phyloP scores from a whole-genome alignment of 2,888 invertebrate genomes.

The Linnaemya tessellans region DNA sequence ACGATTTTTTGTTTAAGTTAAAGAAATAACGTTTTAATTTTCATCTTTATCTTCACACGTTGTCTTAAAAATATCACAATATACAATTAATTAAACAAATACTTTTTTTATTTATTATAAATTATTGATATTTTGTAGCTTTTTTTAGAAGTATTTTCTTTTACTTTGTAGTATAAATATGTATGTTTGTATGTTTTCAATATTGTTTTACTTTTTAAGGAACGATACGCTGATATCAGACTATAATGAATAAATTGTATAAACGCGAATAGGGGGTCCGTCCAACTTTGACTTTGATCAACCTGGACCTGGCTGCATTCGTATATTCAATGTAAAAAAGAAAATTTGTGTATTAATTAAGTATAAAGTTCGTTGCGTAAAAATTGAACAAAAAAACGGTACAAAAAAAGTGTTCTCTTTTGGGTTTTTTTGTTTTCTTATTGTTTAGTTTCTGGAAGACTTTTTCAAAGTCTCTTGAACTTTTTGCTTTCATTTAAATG shows the following conservation, averaged over 20 bases:
- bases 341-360: conserved; percentile 11
- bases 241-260: conserved; percentile 61
- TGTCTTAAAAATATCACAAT: conserved; percentile 67
- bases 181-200: conserved; percentile 41
- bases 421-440: conserved; percentile 32
- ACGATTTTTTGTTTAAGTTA: neutral
- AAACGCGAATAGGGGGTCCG: neutral
- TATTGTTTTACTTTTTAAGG: conserved; percentile 66
- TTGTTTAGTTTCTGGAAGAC: conserved; percentile 77
- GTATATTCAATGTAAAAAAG: conserved; percentile 10
- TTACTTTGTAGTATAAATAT: conserved; percentile 52
- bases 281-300: conserved; percentile 2
- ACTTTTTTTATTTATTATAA: conserved; percentile 42
- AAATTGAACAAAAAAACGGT: conserved; percentile 11
- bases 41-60: neutral
- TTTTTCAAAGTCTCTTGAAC: conserved; percentile 71
- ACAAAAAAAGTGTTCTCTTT: conserved; percentile 20
- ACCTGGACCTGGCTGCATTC: neutral
- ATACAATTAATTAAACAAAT: conserved; percentile 48
- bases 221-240: conserved; percentile 72
- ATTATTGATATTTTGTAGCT: conserved; percentile 40
- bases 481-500: conserved; percentile 67
- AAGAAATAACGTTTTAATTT: neutral
- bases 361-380: conserved; percentile 61
- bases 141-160: conserved; percentile 26